phyloP scores from a whole-genome alignment of 2,113 vertebrate genomes.

The Salvelinus fontinalis region DNA sequence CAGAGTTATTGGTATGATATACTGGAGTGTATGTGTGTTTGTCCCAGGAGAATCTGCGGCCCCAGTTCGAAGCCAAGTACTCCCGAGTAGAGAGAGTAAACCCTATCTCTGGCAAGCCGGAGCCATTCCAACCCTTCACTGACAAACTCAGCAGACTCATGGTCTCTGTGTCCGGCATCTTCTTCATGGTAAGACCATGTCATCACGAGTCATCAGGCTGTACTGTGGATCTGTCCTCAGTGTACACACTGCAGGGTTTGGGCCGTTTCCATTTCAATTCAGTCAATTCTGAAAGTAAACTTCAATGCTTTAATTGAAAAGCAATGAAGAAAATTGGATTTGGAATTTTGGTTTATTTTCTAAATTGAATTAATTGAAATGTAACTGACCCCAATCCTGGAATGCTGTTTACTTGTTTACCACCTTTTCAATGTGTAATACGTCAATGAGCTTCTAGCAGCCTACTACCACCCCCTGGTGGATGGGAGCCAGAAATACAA shows the following conservation, averaged over 20 bases:
- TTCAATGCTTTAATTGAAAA: too few relatives aligned
- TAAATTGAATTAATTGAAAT: too few relatives aligned
- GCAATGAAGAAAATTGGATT: too few relatives aligned
- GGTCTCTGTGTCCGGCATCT: conserved; percentile 98
- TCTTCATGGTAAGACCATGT: conserved; percentile 89
- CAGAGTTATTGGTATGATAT: neutral
- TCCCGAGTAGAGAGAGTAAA: conserved; percentile 92
- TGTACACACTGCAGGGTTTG: too few relatives aligned
- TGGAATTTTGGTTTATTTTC: too few relatives aligned
- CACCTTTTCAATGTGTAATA: too few relatives aligned
- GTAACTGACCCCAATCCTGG: too few relatives aligned
- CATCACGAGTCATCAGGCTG: conserved; percentile 42
- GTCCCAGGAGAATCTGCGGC: conserved; percentile 91
- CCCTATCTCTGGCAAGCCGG: conserved; percentile 95
- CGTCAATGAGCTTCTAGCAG: too few relatives aligned
- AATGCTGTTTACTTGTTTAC: too few relatives aligned
- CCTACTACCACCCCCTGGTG: conserved; percentile 62
- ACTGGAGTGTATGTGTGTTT: conserved; percentile 43
- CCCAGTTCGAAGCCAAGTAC: conserved; percentile 98
- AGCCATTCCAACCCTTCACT: conserved; percentile 94
- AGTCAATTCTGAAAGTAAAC: too few relatives aligned
- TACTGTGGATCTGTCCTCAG: too few relatives aligned
- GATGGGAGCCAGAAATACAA: neutral
- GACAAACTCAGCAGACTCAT: conserved; percentile 96
- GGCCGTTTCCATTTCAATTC: too few relatives aligned